Conservation (phyloP, 2,888 invertebrate species). For the Lasiommata megera region DNA sequence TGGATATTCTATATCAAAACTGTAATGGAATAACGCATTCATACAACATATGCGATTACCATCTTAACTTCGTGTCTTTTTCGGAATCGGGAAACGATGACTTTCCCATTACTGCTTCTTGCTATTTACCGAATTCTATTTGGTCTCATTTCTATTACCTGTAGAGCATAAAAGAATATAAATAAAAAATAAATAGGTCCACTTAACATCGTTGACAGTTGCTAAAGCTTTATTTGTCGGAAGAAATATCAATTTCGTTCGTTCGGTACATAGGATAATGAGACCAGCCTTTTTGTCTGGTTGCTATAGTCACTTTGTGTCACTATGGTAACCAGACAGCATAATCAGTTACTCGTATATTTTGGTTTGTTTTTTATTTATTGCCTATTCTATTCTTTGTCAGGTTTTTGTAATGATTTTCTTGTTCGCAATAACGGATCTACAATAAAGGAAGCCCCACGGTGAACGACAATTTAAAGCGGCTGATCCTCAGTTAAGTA, state of each 20-base stretch:
- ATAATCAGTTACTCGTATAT: not conserved
- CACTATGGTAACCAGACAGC: not conserved
- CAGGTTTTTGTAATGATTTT: not conserved
- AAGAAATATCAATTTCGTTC: not conserved
- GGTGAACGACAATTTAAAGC: constrained; percentile 45
- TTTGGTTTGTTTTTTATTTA: not conserved
- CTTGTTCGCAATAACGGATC: not conserved
- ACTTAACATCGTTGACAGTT: not conserved
- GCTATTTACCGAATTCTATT: no score
- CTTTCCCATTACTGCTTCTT: no score
- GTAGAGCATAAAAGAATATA: no score
- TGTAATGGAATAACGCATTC: no score
- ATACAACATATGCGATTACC: no score
- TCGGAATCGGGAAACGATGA: no score
- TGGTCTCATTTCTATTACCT: no score
- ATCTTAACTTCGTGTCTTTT: no score
- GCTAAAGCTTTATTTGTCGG: not conserved
- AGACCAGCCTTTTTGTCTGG: not conserved
- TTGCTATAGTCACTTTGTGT: not conserved
- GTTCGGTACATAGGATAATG: not conserved
- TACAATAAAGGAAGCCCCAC: not conserved
- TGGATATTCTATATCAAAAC: no score
- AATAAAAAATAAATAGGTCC: no score
- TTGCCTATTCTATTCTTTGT: not conserved
- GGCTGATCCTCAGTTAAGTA: constrained; percentile 50